These are phyloP conservation scores for Xenentodon cancila DNA, from an alignment of 2,797 vertebrate genomes.

Conservation along the genomic window DNA sequence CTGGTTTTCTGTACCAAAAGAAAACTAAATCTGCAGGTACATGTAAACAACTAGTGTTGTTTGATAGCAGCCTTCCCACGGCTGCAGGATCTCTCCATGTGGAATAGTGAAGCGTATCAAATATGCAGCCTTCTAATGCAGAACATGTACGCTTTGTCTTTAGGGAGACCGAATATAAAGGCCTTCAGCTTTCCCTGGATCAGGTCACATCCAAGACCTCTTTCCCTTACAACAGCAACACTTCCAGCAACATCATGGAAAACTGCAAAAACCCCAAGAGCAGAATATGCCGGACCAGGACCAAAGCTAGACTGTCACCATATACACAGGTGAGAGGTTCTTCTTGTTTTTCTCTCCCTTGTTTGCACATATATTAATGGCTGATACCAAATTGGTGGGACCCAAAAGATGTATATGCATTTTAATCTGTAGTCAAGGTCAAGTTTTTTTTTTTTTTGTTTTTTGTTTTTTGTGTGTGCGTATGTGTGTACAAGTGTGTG, in stretches of 20 bases:
- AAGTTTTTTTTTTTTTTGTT: no score
- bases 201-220: conserved; percentile 90
- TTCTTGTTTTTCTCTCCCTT: no score
- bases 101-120: no score
- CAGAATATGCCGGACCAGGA: conserved; percentile 85
- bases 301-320: conserved; percentile 93
- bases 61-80: no score
- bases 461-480: no score
- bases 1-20: conserved; percentile 40
- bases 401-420: no score
- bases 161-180: conserved; percentile 97
- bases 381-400: no score
- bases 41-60: conserved; percentile 22
- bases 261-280: conserved; percentile 87
- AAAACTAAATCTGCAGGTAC: conserved; percentile 40
- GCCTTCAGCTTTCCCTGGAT: conserved; percentile 95
- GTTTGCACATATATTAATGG: no score
- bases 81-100: no score
- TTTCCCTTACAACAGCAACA: conserved; percentile 85
- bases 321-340: conserved; percentile 90
- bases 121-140: no score
- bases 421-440: no score
- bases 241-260: conserved; percentile 83
- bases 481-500: no score
- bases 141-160: conserved; percentile 27